Evolutionary conservation across 2,113 vertebrate species (phyloP), one percentile per base, ranked within the genome.

Genomic region (Reinhardtius hippoglossoides): DNA sequence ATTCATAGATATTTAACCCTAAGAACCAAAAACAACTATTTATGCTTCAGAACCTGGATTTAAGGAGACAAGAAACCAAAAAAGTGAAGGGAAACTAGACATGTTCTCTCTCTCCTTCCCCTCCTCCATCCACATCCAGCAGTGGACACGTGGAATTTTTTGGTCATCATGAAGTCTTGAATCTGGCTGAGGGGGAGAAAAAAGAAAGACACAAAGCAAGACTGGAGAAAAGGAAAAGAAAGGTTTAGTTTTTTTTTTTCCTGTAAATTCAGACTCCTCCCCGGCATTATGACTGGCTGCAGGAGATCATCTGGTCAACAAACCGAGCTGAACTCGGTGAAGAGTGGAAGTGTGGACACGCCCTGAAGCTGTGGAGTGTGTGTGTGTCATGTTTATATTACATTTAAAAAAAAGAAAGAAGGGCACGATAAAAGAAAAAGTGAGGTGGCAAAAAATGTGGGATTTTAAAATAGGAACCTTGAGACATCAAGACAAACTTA

Each of bases 141-240:
- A 71, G 67, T 77, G 91, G 88, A 94, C 88, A 94, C 91, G 92
- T 94, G 93, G 92, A 84, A 81, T 86, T 88, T 24, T 86, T 75
- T 68, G 81, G 81, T 92, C 88, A 73, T 84, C 76, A 15, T 67
- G 79, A 87, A 86, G 76, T 81, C 89, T 80, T 81, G 58, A 67
- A 67, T 77, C 82, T 44, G 76, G 71, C 67, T 67, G 24, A 50
- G 69, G 18, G 46, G 46, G 68, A 80, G 74, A 83, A 65, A 7
- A 46, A 61, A 57, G 46, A 73, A 40, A 80, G 5, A 44, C 46
- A 76, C 55, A 84, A 75, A 71, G 67, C 0, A 59, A 67, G 61
- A 55, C 62, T 54, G 42, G 54, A 74, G 76, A 88, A 48, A 50
- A 81, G 74, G 44, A 73, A 80, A 78, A 86, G 83, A 84, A 83